phyloP scores from a whole-genome alignment of 30 jellyfish, hydroid and myxozoan genomes.

The Pelagia noctiluca region DNA sequence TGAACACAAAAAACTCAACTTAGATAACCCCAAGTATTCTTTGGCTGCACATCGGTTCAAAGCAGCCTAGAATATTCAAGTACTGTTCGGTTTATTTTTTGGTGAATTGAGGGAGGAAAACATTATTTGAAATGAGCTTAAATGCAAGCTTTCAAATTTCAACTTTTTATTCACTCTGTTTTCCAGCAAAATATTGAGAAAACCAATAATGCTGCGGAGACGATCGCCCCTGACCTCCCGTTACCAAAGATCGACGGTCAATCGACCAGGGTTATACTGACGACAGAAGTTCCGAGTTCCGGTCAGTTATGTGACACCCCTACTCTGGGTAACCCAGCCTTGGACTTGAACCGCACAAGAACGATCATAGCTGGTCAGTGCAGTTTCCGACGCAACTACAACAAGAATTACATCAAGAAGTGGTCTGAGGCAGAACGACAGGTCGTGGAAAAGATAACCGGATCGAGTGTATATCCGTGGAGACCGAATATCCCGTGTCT shows the following conservation, averaged over 20 bases:
- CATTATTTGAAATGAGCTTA: too few relatives aligned
- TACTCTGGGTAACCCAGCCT: conserved; percentile 51
- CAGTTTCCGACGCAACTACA: conserved; percentile 74
- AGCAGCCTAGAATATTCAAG: too few relatives aligned
- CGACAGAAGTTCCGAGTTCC: conserved; percentile 12
- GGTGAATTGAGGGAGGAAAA: too few relatives aligned
- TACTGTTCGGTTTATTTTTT: too few relatives aligned
- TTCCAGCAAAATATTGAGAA: conserved; percentile 74
- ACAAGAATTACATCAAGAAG: conserved; percentile 67
- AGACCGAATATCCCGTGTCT: conserved; percentile 84
- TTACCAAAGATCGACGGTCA: conserved; percentile 76
- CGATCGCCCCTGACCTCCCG: conserved; percentile 66
- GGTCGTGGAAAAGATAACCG: conserved; percentile 72
- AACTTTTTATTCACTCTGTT: neutral
- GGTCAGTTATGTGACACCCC: conserved; percentile 59
- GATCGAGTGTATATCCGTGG: conserved; percentile 79
- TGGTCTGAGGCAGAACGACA: conserved; percentile 82
- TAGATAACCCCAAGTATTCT: too few relatives aligned
- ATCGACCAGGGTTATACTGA: conserved; percentile 69
- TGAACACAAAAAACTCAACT: too few relatives aligned
- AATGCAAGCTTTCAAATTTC: neutral
- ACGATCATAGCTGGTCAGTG: conserved; percentile 84
- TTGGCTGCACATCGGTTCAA: too few relatives aligned
- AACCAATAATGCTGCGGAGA: neutral
- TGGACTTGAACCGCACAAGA: conserved; percentile 67